Base-by-base conservation (phyloP, 2,797 vertebrate genomes). In the Aplochiton taeniatus region DNA sequence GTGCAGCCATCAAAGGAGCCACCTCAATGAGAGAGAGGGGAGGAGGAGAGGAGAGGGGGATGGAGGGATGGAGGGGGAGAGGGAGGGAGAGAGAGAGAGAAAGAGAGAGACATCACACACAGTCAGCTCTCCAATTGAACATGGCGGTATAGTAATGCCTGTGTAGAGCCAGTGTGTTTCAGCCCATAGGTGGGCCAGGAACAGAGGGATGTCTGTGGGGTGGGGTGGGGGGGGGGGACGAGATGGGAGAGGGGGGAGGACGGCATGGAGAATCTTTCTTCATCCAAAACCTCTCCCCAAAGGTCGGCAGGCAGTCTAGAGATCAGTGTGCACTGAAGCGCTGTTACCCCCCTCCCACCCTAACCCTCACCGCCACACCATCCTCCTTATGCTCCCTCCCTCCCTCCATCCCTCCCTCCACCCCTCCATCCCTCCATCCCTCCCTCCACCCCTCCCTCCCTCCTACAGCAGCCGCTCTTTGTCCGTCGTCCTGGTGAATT, bases 71-170 rank as follows among this genome's bases (percentile, higher is more conserved):
- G 62, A 73, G 66, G 65, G 16, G 57, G 20, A 18, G 13, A 31
- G 9, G 43, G 43, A 65, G 69, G 73, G 71, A 73, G 66, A 75
- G 74, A 67, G 76, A 65, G 69, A 84, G 71, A 78, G 78, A 81
- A 77, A 86, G 87, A 90, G 87, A 85, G 82, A 88, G 90, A 87
- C 90, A 88, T 89, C 84, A 90, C 90, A 90, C 88, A 74, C 87
- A 85, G 90, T 93, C 93, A 90, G 89, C 90, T 93, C 92, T 92
- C 84, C 87, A 87, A 89, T 87, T 93, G 92, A 95, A 93, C 93
- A 93, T 94, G 90, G 91, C 89, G 90, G 91, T 94, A 94, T 94
- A 92, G 89, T 92, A 93, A 94, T 94, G 84, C 83, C 86, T 89
- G 88, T 91, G 87, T 88, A n/a, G n/a, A n/a, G 85, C 90, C n/a